A percentile compares a stretch with the other conserved stretches of the same genome.
These are phyloP conservation scores for Eristalis tenax DNA, from an alignment of 2,888 invertebrate species.

Conservation along the genomic window DNA sequence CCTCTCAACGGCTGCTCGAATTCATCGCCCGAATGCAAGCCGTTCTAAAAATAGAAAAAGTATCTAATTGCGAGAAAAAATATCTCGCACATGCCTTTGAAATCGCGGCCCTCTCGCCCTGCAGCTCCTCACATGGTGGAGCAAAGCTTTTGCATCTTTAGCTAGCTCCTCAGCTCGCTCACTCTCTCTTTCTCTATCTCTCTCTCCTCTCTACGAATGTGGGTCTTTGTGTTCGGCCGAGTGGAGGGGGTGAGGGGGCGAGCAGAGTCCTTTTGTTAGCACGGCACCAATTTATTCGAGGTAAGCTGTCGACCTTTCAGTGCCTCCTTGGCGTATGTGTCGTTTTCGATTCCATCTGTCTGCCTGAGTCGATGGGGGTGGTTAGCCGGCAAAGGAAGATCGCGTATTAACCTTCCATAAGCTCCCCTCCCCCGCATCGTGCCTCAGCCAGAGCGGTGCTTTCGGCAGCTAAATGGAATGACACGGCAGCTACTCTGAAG, in stretches of 20 bases:
- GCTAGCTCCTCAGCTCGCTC: neutral
- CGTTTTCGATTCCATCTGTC: neutral
- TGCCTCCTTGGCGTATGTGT: neutral
- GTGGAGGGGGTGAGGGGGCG: slow-evolving; percentile 5
- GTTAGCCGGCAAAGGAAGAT: neutral
- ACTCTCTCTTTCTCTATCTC: too few species aligned
- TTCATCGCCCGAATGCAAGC: neutral
- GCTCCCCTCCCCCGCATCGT: too few species aligned
- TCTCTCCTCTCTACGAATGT: slow-evolving; percentile 3
- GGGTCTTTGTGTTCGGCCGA: slow-evolving; percentile 26
- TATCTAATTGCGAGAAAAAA: slow-evolving; percentile 61
- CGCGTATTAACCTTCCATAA: neutral
- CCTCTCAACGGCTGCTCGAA: neutral
- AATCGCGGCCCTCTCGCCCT: neutral
- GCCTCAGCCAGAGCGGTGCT: neutral
- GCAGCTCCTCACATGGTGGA: neutral
- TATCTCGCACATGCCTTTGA: slow-evolving; percentile 33
- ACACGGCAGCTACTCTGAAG: neutral
- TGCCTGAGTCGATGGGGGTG: neutral
- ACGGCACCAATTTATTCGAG: slow-evolving; percentile 52
- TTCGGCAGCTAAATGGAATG: neutral
- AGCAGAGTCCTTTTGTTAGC: slow-evolving; percentile 37
- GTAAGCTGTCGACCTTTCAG: slow-evolving; percentile 61
- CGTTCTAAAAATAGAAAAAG: slow-evolving; percentile 59
- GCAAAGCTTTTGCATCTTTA: neutral